Evolutionary conservation across 2,797 vertebrate genomes (phyloP).

Genomic region (Platyrinchus mystaceus): DNA sequence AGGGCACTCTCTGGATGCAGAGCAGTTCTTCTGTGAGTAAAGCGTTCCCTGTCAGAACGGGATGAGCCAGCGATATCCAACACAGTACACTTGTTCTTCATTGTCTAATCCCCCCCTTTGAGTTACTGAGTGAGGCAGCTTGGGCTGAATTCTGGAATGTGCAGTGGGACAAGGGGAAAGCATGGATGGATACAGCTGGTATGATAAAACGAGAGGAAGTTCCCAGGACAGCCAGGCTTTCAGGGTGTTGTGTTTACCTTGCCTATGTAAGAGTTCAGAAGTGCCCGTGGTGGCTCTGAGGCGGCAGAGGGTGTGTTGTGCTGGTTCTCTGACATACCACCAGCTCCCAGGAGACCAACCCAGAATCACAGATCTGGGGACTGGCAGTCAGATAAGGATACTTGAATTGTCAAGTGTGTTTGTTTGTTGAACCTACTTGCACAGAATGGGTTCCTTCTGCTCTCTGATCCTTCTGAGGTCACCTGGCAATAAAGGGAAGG

Average conservation of each 20-base stretch:
- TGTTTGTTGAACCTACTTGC: neutral
- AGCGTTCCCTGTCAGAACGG: neutral
- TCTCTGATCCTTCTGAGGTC: neutral
- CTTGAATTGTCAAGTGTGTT: neutral
- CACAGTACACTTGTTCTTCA: neutral
- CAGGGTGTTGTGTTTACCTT: neutral
- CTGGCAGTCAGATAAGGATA: neutral
- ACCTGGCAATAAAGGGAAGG: neutral
- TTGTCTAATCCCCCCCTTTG: neutral
- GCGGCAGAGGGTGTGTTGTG: neutral
- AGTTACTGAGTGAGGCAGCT: neutral
- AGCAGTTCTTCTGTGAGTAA: neutral
- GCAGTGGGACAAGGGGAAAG: neutral
- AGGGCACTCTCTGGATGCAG: neutral
- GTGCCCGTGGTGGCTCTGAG: neutral
- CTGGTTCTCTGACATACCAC: neutral
- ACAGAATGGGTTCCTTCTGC: neutral
- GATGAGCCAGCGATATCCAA: neutral
- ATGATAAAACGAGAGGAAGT: neutral
- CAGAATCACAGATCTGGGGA: neutral
- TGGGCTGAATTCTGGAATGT: constrained; percentile 22
- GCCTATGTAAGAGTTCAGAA: neutral
- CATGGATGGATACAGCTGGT: neutral
- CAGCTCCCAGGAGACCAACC: neutral
- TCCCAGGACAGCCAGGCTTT: neutral